Percentiles rank a stretch among this genome's conserved stretches.
Conservation (phyloP, 2,113 vertebrate genomes). For the Ciconia boyciana region DNA sequence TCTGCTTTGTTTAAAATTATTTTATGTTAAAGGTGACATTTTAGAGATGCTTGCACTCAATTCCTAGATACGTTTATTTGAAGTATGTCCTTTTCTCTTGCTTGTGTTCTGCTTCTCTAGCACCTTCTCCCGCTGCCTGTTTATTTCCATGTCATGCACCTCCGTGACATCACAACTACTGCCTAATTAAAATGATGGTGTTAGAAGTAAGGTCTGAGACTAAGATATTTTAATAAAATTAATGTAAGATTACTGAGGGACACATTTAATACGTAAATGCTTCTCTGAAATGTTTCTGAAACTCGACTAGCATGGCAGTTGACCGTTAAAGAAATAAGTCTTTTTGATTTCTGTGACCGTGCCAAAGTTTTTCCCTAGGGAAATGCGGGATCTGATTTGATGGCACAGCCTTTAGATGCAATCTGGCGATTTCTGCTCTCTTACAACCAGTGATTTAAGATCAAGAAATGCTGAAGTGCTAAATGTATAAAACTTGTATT, state of each 20-base stretch:
- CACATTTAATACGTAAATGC: not conserved
- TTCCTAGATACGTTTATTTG: not conserved
- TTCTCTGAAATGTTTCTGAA: not conserved
- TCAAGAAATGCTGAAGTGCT: not conserved
- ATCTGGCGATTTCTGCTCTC: not conserved
- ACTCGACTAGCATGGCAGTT: not conserved
- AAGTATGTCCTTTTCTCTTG: not conserved
- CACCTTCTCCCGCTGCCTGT: not conserved
- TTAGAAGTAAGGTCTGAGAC: not conserved
- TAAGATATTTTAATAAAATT: not conserved
- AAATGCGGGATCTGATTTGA: not conserved
- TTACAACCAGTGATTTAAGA: not conserved
- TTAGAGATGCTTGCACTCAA: not conserved
- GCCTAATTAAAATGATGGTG: not conserved
- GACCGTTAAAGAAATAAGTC: not conserved
- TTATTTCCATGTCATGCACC: not conserved
- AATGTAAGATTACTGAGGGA: not conserved
- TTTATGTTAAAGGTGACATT: not conserved
- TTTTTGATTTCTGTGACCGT: not conserved
- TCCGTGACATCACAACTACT: not conserved
- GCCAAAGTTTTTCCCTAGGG: slow-evolving; percentile 6
- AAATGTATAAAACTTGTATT: not conserved
- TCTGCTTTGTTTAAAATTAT: not conserved
- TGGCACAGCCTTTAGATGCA: not conserved
- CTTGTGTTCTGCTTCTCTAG: not conserved